These are phyloP conservation scores for Pogonomyrmex californicus DNA, from an alignment of 1,140 invertebrate species.

Conservation along the genomic window DNA sequence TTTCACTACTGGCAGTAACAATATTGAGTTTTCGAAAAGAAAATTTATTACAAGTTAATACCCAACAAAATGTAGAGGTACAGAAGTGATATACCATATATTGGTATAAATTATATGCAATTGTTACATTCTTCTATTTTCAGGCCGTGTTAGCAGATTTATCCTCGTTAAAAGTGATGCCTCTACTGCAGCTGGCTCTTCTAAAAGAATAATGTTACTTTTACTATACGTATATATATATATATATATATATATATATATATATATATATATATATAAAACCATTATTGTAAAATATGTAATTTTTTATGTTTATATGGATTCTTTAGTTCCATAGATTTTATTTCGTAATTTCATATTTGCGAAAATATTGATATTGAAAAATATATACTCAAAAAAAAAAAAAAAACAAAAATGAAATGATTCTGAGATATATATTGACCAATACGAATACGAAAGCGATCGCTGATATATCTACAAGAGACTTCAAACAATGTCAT, in stretches of 20 bases:
- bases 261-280: no score
- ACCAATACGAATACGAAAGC: not conserved
- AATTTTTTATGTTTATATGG: not conserved
- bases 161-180: conserved; percentile 95
- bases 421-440: not conserved
- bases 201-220: conserved; percentile 85
- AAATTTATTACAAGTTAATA: conserved; percentile 96
- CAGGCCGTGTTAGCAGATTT: conserved; percentile 95
- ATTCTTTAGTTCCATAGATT: not conserved
- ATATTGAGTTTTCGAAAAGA: conserved; percentile 97
- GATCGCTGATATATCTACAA: conserved; percentile 12
- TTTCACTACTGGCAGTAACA: conserved; percentile 94
- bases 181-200: conserved; percentile 92
- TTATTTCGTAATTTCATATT: conserved; percentile 30
- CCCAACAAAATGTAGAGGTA: conserved; percentile 94
- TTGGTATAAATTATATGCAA: not conserved
- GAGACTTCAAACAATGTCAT: conserved; percentile 12
- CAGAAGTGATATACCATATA: conserved; percentile 36
- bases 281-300: not conserved
- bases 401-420: not conserved
- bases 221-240: not conserved
- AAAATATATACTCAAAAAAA: conserved; percentile 11
- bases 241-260: no score
- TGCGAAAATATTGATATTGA: not conserved
- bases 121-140: conserved; percentile 74